Conservation (phyloP, 2,888 invertebrate genomes). For the Cerceris ruficornis region DNA sequence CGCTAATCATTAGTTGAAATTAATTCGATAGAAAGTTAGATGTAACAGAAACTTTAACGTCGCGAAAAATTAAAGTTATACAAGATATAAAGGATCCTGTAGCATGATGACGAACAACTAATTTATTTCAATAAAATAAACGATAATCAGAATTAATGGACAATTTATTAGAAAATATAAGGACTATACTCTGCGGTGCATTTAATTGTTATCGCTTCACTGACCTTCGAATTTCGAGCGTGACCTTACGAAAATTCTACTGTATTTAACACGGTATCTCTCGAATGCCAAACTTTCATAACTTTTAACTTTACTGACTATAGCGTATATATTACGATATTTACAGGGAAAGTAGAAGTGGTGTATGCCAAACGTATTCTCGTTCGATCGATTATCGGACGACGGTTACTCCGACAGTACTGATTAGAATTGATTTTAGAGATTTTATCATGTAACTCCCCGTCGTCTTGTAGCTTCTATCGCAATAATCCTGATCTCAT, state of each 20-base stretch:
- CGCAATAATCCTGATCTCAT: conserved; percentile 62
- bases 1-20: too few species aligned
- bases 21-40: too few species aligned
- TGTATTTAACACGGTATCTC: conserved; percentile 25
- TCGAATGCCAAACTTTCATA: conserved; percentile 62
- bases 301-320: conserved; percentile 28
- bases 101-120: too few species aligned
- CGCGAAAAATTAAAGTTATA: too few species aligned
- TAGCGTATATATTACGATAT: conserved; percentile 23
- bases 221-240: conserved; percentile 25
- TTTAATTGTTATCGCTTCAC: conserved; percentile 9
- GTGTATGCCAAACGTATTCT: conserved; percentile 45
- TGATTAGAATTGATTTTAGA: conserved; percentile 44
- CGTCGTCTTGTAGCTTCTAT: conserved; percentile 26
- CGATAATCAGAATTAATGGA: not conserved
- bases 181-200: not conserved
- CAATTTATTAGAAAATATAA: not conserved
- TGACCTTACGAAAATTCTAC: conserved; percentile 10
- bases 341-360: conserved; percentile 41
- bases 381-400: conserved; percentile 19
- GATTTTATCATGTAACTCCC: conserved; percentile 29
- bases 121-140: not conserved
- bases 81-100: too few species aligned
- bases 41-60: too few species aligned
- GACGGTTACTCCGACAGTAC: conserved; percentile 28